Evolutionary conservation across 1,140 invertebrate genomes (phyloP).

Genomic region (Atopsyche davidsoni): DNA sequence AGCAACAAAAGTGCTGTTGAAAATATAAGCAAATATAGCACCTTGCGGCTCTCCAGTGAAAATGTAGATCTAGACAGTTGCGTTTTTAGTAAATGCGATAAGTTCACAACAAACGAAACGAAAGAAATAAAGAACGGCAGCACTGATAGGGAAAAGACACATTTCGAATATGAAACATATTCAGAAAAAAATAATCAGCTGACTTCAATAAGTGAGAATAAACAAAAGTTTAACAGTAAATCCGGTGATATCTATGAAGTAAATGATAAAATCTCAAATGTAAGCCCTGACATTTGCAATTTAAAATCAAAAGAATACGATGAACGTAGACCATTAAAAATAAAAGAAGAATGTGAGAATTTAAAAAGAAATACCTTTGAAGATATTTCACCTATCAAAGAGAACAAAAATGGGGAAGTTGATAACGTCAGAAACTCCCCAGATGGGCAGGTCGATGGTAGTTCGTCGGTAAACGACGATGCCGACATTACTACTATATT

Average conservation of each 20-base stretch:
- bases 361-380: too few relatives aligned
- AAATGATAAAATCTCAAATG: too few relatives aligned
- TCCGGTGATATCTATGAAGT: too few relatives aligned
- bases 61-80: constrained; percentile 7
- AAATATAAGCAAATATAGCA: constrained; percentile 24
- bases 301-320: not conserved
- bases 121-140: not conserved
- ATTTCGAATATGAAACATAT: too few relatives aligned
- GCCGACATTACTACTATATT: constrained; percentile 9
- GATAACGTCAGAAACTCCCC: not conserved
- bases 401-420: not conserved
- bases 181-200: too few relatives aligned
- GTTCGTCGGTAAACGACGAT: not conserved
- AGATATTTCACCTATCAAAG: too few relatives aligned
- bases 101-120: constrained; percentile 5
- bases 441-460: not conserved
- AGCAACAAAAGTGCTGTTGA: constrained; percentile 3
- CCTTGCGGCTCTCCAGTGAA: constrained; percentile 23
- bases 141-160: too few relatives aligned
- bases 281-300: too few relatives aligned
- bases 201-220: too few relatives aligned
- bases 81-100: constrained; percentile 24
- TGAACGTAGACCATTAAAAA: not conserved
- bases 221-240: too few relatives aligned
- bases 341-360: too few relatives aligned